Evolutionary conservation across 2,113 vertebrate genomes (phyloP).

Genomic region (Nipponia nippon): DNA sequence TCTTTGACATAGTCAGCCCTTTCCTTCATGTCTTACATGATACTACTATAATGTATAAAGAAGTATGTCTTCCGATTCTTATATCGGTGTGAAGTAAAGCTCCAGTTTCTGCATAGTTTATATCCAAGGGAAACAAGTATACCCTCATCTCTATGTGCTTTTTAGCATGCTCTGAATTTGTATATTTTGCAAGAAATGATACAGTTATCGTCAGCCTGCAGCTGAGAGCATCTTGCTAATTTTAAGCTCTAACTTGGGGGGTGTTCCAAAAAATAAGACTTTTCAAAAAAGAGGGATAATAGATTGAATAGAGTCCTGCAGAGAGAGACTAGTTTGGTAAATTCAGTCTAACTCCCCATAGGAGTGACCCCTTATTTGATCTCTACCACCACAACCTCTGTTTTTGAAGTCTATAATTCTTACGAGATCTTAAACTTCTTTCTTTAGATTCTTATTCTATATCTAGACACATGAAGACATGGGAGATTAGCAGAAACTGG

Average conservation of each 20-base stretch:
- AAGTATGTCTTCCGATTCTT: neutral
- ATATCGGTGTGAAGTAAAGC: neutral
- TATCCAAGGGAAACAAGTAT: neutral
- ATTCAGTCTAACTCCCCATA: neutral
- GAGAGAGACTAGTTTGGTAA: neutral
- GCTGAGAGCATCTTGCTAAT: neutral
- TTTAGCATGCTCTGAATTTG: neutral
- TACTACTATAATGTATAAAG: neutral
- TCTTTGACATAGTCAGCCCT: neutral
- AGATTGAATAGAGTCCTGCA: neutral
- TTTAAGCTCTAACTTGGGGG: neutral
- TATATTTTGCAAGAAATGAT: neutral
- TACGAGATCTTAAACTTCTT: neutral
- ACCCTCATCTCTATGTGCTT: neutral
- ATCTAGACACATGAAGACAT: neutral
- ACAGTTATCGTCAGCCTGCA: neutral
- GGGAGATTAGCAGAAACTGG: neutral
- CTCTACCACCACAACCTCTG: neutral
- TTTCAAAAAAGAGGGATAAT: neutral
- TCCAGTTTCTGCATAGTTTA: neutral
- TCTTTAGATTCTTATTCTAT: neutral
- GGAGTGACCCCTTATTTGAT: neutral
- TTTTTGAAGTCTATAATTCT: neutral
- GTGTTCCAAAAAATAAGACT: neutral
- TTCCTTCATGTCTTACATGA: neutral